phyloP scores from a whole-genome alignment of 2,888 invertebrate genomes.

The Brachylomia viminalis region DNA sequence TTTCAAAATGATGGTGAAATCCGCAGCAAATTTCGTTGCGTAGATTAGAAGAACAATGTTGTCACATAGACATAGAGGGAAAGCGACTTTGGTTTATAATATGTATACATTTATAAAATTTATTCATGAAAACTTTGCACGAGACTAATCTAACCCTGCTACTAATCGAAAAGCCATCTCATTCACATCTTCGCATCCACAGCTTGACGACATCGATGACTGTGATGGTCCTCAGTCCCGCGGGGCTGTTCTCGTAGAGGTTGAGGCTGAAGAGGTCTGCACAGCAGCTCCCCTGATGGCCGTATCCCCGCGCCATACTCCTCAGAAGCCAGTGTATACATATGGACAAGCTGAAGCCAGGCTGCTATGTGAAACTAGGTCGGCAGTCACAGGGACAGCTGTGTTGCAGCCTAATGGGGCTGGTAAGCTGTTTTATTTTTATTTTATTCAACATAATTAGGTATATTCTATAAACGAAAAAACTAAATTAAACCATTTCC shows the following conservation, averaged over 20 bases:
- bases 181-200: conserved; percentile 10
- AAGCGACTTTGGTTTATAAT: neutral
- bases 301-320: conserved; percentile 91
- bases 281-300: conserved; percentile 94
- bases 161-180: neutral
- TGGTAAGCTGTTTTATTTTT: conserved; percentile 70
- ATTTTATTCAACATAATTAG: too few species aligned
- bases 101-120: neutral
- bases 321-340: conserved; percentile 94
- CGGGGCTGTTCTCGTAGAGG: conserved; percentile 94
- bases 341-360: conserved; percentile 91
- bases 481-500: conserved; percentile 44
- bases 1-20: neutral
- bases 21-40: neutral
- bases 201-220: conserved; percentile 82
- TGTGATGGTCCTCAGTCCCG: conserved; percentile 89
- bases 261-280: conserved; percentile 95
- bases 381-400: conserved; percentile 87
- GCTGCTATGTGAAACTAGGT: conserved; percentile 86
- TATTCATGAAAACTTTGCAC: neutral
- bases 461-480: neutral
- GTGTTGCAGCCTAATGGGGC: conserved; percentile 83
- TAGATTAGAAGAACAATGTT: too few species aligned
- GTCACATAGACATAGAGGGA: neutral
- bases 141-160: too few species aligned